Evolutionary conservation across 2,888 invertebrate genomes (phyloP).

Genomic region (Atherix ibis): DNA sequence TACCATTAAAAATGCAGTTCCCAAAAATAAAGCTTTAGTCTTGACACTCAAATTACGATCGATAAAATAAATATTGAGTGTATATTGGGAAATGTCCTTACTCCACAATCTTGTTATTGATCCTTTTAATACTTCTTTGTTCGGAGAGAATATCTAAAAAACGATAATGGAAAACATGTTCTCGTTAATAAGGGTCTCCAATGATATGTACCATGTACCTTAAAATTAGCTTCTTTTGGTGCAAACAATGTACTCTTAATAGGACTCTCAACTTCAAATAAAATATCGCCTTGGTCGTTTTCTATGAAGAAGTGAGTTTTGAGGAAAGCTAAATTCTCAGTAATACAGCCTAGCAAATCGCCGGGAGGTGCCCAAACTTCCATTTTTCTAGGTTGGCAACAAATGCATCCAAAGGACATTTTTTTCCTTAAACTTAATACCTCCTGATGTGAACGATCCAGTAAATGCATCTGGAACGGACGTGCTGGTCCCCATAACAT

Average conservation of each 20-base stretch:
- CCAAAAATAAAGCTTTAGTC: slow-evolving; percentile 64
- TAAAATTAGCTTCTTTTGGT: slow-evolving; percentile 46
- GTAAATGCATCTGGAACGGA: slow-evolving; percentile 60
- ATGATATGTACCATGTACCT: slow-evolving; percentile 26
- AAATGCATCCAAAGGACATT: slow-evolving; percentile 51
- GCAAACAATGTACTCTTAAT: slow-evolving; percentile 39
- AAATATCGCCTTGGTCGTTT: slow-evolving; percentile 42
- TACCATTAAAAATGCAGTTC: slow-evolving; percentile 72
- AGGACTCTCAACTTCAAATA: slow-evolving; percentile 61
- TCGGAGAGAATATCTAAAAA: slow-evolving; percentile 43
- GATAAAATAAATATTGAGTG: slow-evolving; percentile 60
- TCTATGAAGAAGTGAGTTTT: slow-evolving; percentile 52
- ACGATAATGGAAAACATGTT: slow-evolving; percentile 18
- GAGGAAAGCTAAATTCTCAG: slow-evolving; percentile 50
- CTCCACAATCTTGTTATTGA: slow-evolving; percentile 60
- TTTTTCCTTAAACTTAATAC: slow-evolving; percentile 58
- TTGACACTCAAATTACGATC: slow-evolving; percentile 51
- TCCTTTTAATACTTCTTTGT: slow-evolving; percentile 47
- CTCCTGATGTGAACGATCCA: slow-evolving; percentile 71
- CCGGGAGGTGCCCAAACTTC: slow-evolving; percentile 58
- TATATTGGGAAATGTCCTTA: slow-evolving; percentile 48
- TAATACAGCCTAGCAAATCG: slow-evolving; percentile 50
- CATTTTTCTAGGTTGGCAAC: slow-evolving; percentile 49
- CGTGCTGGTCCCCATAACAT: slow-evolving; percentile 50
- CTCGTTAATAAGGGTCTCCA: not conserved